Evolutionary conservation across 2,888 invertebrate species (phyloP), one percentile per base, ranked within the genome.

Genomic region (Ditula angustiorana): DNA sequence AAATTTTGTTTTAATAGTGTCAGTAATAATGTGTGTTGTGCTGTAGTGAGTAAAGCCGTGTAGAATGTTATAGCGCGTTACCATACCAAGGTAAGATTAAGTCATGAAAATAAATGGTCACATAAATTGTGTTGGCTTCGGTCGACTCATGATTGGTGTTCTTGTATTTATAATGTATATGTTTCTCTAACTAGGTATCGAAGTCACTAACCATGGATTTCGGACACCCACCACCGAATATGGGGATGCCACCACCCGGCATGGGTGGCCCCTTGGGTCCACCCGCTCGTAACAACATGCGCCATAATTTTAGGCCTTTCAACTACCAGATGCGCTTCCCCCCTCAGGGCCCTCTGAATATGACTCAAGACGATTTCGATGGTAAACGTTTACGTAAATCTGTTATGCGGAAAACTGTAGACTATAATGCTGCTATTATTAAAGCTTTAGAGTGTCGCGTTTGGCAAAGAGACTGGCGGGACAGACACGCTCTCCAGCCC

Each of bases 361-460:
- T 96, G 95, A 95, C 95, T 49, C 95, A 96, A 79, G 96, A 96
- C 80, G 98, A 98, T 88, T 98, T 98, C 84, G 99, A 99, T 94
- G 99, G 99, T 66, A 98, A 99, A 93, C 95, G 98, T 71, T 94
- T 99, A 77, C 94, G 99, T 79, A 99, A 99, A 93, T 98, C 98
- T 74, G 98, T 99, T 70, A 98, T 99, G 96, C 94, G 99, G 74
- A 99, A 99, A 93, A 99, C 99, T 30, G 98, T 99, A 60, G 99
- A 99, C 93, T 99, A 99, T 88, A 99, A 99, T 94, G 96, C 98
- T 19, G 96, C 99, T 35, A 96, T 99, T 79, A 97, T 99, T 68
- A 97, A 97, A 86, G 97, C 97, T 78, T 88, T 99, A 77, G 98
- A 99, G 95, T 96, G 96, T 91, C 95, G 99, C 70, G 95, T 99